Percentiles rank a stretch among this genome's conserved stretches.
phyloP scores from a whole-genome alignment of 2,797 vertebrate genomes.

The Anguilla obscura region DNA sequence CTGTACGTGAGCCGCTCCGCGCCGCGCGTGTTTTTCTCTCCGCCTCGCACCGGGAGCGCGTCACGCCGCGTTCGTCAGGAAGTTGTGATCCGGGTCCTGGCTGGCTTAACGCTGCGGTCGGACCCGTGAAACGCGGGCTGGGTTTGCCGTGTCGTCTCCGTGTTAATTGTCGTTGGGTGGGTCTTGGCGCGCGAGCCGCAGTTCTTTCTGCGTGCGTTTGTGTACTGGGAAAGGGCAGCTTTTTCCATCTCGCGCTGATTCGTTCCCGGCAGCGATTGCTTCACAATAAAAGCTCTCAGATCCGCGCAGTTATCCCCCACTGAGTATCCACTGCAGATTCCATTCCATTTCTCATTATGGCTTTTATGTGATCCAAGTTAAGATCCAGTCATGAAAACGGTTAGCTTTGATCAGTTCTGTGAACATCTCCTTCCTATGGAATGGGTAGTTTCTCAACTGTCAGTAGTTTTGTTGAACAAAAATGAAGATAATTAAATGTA shows the following conservation, averaged over 20 bases:
- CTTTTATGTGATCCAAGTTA: background rate
- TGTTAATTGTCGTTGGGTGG: background rate
- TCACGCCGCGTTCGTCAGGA: background rate
- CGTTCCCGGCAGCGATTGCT: background rate
- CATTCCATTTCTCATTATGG: background rate
- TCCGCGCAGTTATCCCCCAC: background rate
- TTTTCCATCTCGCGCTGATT: background rate
- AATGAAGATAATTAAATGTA: background rate
- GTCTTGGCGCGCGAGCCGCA: background rate
- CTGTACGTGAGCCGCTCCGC: background rate
- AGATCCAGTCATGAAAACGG: background rate
- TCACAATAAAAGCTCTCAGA: background rate
- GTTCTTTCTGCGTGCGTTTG: background rate
- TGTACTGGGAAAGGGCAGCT: background rate
- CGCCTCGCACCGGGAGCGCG: background rate
- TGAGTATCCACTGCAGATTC: background rate
- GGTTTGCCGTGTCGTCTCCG: background rate
- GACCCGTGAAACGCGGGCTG: background rate
- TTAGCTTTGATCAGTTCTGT: background rate
- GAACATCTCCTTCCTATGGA: background rate
- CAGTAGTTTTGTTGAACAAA: background rate
- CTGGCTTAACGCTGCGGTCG: background rate
- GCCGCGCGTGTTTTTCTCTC: background rate
- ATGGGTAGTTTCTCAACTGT: background rate
- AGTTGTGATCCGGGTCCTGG: background rate